Evolutionary conservation across 2,797 vertebrate genomes (phyloP), one percentile per base, ranked within the genome.

Genomic region (Gila robusta): DNA sequence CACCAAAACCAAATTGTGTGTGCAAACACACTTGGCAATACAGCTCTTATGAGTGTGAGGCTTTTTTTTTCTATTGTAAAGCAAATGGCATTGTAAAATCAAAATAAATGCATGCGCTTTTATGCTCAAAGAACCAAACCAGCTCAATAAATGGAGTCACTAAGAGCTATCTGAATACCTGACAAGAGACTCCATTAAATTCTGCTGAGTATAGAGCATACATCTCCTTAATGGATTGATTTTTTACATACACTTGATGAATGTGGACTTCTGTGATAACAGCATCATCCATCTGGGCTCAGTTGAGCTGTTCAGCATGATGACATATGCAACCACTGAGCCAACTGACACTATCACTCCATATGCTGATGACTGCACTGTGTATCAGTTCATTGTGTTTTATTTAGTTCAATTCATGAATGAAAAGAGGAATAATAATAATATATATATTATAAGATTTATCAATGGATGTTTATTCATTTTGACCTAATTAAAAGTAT

Each of bases 211-310:
- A 28, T 10, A 35, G 35, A n/a, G 17, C 52, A 72, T 64, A 47
- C 26, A 23, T 80, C 9, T 70, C 47, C 47, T 39, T 69, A 69
- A 70, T 44, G 64, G 77, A 79, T 62, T 79, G 37, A 47, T 49
- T 79, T 39, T 54, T 19, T n/a, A 44, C 76, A 47, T 47, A 9
- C 8, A 72, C 79, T n/a, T 85, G 83, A 85, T 79, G 37, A 79
- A 71, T 62, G 39, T 72, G 39, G 9, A 72, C 26, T 39, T 80
- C 21, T 85, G 69, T 69, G 41, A 73, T 17, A 72, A 59, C 12
- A 32, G 6, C 21, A 72, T 73, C 69, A 66, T 73, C 54, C 54
- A 64, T 80, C 67, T 73, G 69, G 54, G 67, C 69, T 80, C 9
- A 52, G 39, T 23, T 14, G 39, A 26, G 35, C 35, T 81, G 64